Conservation (phyloP, 2,797 vertebrate genomes). For the Peromyscus nudipes region DNA sequence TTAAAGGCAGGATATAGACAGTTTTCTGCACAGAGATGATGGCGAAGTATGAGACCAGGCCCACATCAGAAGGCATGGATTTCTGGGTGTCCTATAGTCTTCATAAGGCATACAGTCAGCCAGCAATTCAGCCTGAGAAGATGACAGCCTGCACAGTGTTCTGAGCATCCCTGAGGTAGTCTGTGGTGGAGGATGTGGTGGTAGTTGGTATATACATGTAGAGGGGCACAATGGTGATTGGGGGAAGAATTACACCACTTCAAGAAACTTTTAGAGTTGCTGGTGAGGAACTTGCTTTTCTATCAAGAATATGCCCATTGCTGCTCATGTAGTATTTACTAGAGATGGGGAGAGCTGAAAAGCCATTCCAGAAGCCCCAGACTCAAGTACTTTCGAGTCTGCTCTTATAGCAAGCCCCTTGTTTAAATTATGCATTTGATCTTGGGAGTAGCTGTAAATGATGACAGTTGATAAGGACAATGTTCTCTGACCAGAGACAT, state of each 20-base stretch:
- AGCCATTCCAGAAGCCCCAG: background rate
- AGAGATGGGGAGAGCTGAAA: conserved; percentile 27
- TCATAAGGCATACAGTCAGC: background rate
- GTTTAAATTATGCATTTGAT: background rate
- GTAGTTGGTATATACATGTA: background rate
- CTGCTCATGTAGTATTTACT: background rate
- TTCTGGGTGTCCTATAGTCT: background rate
- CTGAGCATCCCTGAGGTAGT: background rate
- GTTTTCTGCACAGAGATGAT: background rate
- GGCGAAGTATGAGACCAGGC: background rate
- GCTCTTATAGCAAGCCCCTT: background rate
- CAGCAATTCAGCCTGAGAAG: background rate
- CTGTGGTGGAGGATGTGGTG: background rate
- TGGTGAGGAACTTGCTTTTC: background rate
- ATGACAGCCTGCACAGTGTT: background rate
- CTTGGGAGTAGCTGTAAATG: background rate
- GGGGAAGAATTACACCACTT: background rate
- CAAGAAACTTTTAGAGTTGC: conserved; percentile 25
- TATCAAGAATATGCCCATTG: background rate
- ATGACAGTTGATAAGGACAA: background rate
- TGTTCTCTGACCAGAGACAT: background rate
- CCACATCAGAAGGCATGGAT: background rate
- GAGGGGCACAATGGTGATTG: background rate
- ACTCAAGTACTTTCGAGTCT: background rate
- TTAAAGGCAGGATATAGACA: background rate